Conservation (phyloP, 35 echinoderm and acorn worm genomes). For the Ptychodera flava region DNA sequence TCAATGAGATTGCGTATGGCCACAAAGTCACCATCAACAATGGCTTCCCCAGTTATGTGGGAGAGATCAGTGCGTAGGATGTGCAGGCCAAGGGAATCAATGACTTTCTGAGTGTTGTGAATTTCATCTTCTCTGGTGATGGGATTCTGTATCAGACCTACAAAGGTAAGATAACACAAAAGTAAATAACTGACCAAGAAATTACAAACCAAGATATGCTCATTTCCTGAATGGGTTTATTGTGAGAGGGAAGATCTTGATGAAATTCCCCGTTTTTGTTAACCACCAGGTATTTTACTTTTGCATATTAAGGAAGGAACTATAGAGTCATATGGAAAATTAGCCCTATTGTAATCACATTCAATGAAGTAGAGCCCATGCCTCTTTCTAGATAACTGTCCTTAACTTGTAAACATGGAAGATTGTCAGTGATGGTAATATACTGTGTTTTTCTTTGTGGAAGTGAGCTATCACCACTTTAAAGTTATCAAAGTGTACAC, state of each 20-base stretch:
- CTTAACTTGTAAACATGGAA: no score
- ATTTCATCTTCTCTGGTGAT: slow-evolving; percentile 78
- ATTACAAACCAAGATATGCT: not conserved
- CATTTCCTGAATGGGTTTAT: not conserved
- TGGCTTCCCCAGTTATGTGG: slow-evolving; percentile 71
- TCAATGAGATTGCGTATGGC: slow-evolving; percentile 74
- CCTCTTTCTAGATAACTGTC: no score
- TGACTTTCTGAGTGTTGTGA: slow-evolving; percentile 60
- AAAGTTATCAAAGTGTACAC: no score
- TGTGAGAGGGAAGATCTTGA: not conserved
- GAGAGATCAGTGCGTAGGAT: slow-evolving; percentile 73
- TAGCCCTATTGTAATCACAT: not conserved
- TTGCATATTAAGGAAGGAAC: not conserved
- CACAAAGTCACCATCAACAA: slow-evolving; percentile 50
- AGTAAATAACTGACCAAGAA: not conserved
- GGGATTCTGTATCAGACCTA: slow-evolving; percentile 34
- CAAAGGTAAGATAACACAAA: not conserved
- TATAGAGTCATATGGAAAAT: not conserved
- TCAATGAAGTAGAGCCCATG: no score
- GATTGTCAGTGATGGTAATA: no score
- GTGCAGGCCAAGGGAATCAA: slow-evolving; percentile 58
- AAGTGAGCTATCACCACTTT: no score
- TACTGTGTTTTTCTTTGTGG: no score
- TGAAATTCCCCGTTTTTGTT: not conserved
- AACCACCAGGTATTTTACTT: not conserved